These are phyloP conservation scores for Thamnophis elegans DNA, from an alignment of 2,797 vertebrate genomes.

Conservation along the genomic window DNA sequence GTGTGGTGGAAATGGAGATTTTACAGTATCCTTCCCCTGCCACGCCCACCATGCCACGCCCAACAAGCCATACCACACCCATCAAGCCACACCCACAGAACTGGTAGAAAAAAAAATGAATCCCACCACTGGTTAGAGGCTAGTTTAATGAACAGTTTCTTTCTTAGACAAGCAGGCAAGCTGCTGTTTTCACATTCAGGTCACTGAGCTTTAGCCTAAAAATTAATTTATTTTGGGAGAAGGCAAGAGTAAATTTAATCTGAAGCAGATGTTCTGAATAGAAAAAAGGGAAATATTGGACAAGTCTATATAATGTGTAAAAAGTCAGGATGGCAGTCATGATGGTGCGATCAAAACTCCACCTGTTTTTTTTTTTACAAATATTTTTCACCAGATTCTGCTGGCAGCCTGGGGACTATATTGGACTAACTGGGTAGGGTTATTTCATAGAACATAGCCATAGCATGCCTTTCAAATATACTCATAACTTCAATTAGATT, in stretches of 20 bases:
- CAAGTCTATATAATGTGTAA: not conserved
- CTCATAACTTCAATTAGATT: not conserved
- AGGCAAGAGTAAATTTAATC: not conserved
- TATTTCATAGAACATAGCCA: not conserved
- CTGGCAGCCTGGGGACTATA: not conserved
- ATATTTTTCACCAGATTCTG: not conserved
- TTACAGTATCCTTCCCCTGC: no score
- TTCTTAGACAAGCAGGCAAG: not conserved
- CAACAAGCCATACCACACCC: no score
- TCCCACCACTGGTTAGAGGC: no score
- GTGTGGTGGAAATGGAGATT: no score
- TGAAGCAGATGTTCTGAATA: not conserved
- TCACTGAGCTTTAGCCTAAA: not conserved
- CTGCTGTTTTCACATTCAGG: not conserved
- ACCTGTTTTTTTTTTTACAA: no score
- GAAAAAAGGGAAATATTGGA: not conserved
- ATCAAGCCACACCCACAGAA: no score
- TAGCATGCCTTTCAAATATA: not conserved
- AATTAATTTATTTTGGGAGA: not conserved
- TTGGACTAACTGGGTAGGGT: not conserved
- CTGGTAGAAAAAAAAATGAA: no score
- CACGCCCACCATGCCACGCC: no score
- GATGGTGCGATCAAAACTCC: not conserved
- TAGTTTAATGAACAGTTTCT: not conserved
- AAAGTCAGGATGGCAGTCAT: not conserved